These are phyloP conservation scores for Tonatia bakeri DNA, from an alignment of 2,113 vertebrate genomes.

Conservation along the genomic window DNA sequence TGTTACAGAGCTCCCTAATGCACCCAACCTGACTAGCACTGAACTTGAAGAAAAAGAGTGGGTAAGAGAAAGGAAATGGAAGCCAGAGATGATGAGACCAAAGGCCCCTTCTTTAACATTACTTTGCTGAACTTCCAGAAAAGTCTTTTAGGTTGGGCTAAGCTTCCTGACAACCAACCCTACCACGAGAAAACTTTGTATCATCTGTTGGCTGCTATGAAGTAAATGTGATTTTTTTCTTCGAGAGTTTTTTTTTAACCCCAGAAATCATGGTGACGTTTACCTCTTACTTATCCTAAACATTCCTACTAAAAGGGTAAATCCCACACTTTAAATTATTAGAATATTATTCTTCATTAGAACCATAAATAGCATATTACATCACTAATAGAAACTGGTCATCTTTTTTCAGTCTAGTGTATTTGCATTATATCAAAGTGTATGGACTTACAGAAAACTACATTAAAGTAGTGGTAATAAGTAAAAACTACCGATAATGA, in stretches of 20 bases:
- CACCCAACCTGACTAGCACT: constrained; percentile 53
- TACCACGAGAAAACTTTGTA: not conserved
- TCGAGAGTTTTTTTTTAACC: not conserved
- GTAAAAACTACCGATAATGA: not conserved
- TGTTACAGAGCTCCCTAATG: not conserved
- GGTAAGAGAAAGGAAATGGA: not conserved
- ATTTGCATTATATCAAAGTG: not conserved
- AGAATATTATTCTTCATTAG: constrained; percentile 9
- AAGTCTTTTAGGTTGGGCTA: constrained; percentile 6
- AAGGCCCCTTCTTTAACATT: not conserved
- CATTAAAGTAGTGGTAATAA: constrained; percentile 19
- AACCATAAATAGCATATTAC: constrained; percentile 24
- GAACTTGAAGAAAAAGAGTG: not conserved
- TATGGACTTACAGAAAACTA: constrained; percentile 7
- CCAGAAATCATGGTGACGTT: not conserved
- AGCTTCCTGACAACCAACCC: constrained; percentile 3
- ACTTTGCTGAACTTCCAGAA: not conserved
- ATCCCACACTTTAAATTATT: not conserved
- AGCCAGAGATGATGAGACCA: not conserved
- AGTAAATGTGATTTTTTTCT: constrained; percentile 20
- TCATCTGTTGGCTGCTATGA: constrained; percentile 9
- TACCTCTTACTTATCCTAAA: not conserved
- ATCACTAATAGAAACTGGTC: constrained; percentile 19
- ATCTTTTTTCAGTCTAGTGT: constrained; percentile 30
- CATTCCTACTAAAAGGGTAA: not conserved